Percentiles rank a stretch among this genome's conserved stretches.
Evolutionary conservation across 2,797 vertebrate species (phyloP).

Genomic region (Sebastes itinus): DNA sequence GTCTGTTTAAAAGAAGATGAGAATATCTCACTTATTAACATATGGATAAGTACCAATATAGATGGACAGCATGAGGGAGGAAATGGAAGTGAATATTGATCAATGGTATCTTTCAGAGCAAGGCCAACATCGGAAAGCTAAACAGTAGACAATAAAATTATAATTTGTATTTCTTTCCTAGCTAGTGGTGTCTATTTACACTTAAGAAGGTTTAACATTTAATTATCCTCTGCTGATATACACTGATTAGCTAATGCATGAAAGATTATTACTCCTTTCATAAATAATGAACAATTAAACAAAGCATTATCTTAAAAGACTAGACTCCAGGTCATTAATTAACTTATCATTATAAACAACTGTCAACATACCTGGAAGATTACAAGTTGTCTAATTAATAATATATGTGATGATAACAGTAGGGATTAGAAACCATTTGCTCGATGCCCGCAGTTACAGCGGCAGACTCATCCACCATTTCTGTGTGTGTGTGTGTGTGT

Average conservation of each 20-base stretch:
- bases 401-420: slow-evolving; percentile 16
- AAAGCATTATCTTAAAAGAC: slow-evolving; percentile 12
- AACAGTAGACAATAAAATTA: not conserved
- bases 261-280: slow-evolving; percentile 9
- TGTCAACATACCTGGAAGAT: slow-evolving; percentile 32
- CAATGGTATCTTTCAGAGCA: not conserved
- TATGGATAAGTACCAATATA: not conserved
- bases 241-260: slow-evolving; percentile 5
- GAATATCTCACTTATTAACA: not conserved
- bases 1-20: not conserved
- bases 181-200: not conserved
- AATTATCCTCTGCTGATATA: slow-evolving; percentile 18
- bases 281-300: slow-evolving; percentile 24
- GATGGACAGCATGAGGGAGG: not conserved
- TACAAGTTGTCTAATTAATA: slow-evolving; percentile 36
- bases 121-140: slow-evolving; percentile 5
- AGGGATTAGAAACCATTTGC: slow-evolving; percentile 22
- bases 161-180: not conserved
- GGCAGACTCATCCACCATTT: not conserved
- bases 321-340: slow-evolving; percentile 17
- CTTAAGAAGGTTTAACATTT: not conserved
- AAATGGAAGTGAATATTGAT: not conserved
- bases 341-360: slow-evolving; percentile 20
- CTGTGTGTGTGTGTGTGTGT: not conserved
- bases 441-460: not conserved